Conservation (phyloP, 2,113 vertebrate genomes). For the Nannospalax galili region DNA sequence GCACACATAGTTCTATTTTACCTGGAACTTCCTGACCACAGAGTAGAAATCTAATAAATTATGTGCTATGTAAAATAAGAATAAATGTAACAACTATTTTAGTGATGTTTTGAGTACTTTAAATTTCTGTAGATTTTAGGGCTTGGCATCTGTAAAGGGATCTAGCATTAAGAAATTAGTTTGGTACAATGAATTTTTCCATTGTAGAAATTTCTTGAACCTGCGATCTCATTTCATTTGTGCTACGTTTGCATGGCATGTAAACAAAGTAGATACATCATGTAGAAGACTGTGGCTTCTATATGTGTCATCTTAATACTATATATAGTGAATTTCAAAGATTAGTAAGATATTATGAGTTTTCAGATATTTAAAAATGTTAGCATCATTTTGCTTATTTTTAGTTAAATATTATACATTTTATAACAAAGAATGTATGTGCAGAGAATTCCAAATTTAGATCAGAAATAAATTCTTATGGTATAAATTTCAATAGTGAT, state of each 20-base stretch:
- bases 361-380: neutral
- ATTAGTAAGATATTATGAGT: neutral
- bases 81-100: neutral
- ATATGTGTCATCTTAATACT: neutral
- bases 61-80: neutral
- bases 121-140: neutral
- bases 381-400: slow-evolving; percentile 4
- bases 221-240: neutral
- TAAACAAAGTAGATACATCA: neutral
- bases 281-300: neutral
- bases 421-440: slow-evolving; percentile 29
- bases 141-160: neutral
- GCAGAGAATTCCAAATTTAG: slow-evolving; percentile 17
- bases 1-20: neutral
- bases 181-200: neutral
- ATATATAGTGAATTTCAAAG: neutral
- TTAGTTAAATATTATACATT: neutral
- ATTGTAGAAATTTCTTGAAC: neutral
- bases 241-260: neutral
- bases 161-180: neutral
- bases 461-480: slow-evolving; percentile 72
- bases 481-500: slow-evolving; percentile 52
- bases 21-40: neutral
- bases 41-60: neutral
- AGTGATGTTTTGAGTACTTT: neutral